Percentiles rank a stretch among this genome's conserved stretches.
Conservation (phyloP, 2,797 vertebrate species). For the Cetoscarus ocellatus region DNA sequence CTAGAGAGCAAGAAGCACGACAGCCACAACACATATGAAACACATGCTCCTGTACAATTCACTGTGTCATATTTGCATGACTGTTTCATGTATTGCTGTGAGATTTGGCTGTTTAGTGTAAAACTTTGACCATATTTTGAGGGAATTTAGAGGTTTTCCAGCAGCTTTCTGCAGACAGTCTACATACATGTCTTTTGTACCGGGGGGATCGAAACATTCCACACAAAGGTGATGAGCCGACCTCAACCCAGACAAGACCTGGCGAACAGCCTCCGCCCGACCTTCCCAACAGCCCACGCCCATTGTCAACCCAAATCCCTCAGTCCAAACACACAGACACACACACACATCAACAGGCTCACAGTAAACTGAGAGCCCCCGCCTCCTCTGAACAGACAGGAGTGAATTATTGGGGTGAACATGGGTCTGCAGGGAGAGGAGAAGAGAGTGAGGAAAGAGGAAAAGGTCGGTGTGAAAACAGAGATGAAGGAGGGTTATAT, state of each 20-base stretch:
- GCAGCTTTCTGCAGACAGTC: conserved; percentile 1
- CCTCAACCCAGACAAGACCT: conserved; percentile 58
- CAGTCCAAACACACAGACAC: conserved; percentile 14
- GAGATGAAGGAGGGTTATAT: not conserved
- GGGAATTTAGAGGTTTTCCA: not conserved
- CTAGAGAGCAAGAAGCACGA: too few relatives aligned
- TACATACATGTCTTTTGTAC: conserved; percentile 31
- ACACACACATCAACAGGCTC: conserved; percentile 22
- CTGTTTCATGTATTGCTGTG: not conserved
- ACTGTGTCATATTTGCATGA: not conserved
- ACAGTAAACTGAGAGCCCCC: conserved; percentile 48
- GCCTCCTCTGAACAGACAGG: conserved; percentile 25
- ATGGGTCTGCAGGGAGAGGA: conserved; percentile 15
- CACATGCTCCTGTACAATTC: not conserved
- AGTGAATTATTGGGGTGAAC: conserved; percentile 57
- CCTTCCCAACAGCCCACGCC: conserved; percentile 15
- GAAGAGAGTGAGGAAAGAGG: conserved; percentile 9
- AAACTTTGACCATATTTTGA: not conserved
- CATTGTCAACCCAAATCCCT: conserved; percentile 18
- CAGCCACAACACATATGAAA: not conserved
- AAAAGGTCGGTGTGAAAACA: conserved; percentile 7
- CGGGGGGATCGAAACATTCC: conserved; percentile 68
- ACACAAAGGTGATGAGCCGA: conserved; percentile 64
- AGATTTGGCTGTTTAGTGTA: not conserved
- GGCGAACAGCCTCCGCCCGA: conserved; percentile 31